These are phyloP conservation scores for Eugnorisma glareosa DNA, from an alignment of 2,888 invertebrate species.

Conservation along the genomic window DNA sequence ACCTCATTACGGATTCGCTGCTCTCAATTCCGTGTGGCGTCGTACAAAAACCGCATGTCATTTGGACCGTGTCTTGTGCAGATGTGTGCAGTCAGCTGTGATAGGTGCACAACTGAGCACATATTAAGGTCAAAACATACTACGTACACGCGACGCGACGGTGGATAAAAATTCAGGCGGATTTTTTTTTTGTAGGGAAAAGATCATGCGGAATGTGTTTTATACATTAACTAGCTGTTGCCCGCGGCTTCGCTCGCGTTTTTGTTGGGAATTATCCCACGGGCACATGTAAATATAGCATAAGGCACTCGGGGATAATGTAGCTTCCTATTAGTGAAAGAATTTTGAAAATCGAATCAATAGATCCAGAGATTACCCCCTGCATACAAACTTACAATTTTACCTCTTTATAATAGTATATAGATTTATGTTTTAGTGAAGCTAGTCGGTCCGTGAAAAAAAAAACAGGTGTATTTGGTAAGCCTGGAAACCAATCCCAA, in stretches of 20 bases:
- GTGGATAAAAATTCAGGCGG: slow-evolving; percentile 1
- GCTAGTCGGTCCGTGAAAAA: not conserved
- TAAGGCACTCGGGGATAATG: no score
- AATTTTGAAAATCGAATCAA: no score
- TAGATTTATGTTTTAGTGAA: not conserved
- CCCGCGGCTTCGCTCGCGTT: no score
- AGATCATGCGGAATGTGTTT: not conserved
- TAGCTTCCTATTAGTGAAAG: no score
- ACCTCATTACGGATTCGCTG: slow-evolving; percentile 61
- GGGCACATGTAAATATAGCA: no score
- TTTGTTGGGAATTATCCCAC: no score
- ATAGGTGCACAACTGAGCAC: slow-evolving; percentile 57
- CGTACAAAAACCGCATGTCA: slow-evolving; percentile 66
- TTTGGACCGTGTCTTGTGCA: slow-evolving; percentile 65
- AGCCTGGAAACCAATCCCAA: not conserved
- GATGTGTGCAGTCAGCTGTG: slow-evolving; percentile 63
- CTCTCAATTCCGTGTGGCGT: slow-evolving; percentile 56
- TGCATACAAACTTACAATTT: no score
- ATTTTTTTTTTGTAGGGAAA: slow-evolving; percentile 3
- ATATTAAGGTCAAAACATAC: slow-evolving; percentile 59
- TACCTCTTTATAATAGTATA: no score
- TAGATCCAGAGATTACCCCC: no score
- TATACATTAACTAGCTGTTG: no score
- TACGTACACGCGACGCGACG: slow-evolving; percentile 32
- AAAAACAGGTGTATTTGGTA: not conserved